A percentile compares a stretch with the other conserved stretches of the same genome.
Conservation (phyloP, 2,797 vertebrate species). For the Chelidonichthys spinosus region DNA sequence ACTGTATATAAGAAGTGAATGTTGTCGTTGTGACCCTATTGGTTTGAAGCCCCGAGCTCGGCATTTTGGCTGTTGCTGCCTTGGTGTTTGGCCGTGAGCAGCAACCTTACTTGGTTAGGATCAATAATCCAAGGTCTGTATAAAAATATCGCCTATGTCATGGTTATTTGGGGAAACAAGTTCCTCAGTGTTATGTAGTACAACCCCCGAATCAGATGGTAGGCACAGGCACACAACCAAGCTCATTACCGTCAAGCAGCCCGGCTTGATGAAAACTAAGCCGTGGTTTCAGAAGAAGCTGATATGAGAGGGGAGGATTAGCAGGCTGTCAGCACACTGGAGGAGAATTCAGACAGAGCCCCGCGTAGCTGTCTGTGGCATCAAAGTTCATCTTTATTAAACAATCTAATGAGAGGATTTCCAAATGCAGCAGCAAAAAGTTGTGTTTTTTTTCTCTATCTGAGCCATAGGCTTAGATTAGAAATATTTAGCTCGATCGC, state of each 20-base stretch:
- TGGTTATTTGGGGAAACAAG: conserved; percentile 14
- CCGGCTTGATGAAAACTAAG: conserved; percentile 69
- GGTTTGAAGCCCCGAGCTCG: too few species aligned
- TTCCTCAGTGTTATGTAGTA: conserved; percentile 18
- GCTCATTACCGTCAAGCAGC: conserved; percentile 73
- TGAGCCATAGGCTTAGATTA: conserved; percentile 7
- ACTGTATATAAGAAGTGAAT: too few species aligned
- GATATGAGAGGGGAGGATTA: conserved; percentile 70
- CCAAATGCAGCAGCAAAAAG: conserved; percentile 49
- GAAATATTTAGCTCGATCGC: not conserved
- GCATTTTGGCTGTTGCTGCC: too few species aligned
- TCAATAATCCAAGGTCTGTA: not conserved
- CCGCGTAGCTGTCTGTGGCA: conserved; percentile 45
- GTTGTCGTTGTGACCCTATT: too few species aligned
- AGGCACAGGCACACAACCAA: conserved; percentile 24
- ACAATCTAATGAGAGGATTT: conserved; percentile 67
- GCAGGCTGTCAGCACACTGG: conserved; percentile 58
- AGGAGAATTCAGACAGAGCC: conserved; percentile 51
- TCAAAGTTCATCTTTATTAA: conserved; percentile 77
- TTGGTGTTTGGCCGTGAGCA: too few species aligned
- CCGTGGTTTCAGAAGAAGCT: conserved; percentile 68
- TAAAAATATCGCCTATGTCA: conserved; percentile 16
- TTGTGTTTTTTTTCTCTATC: conserved; percentile 11
- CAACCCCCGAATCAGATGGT: conserved; percentile 39
- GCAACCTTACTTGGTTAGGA: too few species aligned